These are phyloP conservation scores for Cerastis rubricosa DNA, from an alignment of 2,888 invertebrate species.

Conservation along the genomic window DNA sequence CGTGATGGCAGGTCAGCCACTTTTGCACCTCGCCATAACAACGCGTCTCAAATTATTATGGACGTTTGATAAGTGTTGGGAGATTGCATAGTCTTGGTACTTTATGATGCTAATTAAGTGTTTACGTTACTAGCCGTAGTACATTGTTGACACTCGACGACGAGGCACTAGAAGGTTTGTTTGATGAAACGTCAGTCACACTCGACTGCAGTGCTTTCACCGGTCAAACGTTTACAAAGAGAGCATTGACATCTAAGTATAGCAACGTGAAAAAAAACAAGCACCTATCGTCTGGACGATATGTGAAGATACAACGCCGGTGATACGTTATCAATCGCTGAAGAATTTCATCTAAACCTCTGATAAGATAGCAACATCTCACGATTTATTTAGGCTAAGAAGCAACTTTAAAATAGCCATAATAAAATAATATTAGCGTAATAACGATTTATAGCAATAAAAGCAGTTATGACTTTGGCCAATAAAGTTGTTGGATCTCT, in stretches of 20 bases:
- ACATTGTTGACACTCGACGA: constrained; percentile 78
- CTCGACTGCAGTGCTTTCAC: constrained; percentile 78
- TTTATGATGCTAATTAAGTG: constrained; percentile 90
- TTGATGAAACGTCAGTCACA: constrained; percentile 77
- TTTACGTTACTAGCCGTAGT: constrained; percentile 80
- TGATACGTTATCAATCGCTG: constrained; percentile 70
- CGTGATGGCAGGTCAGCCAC: constrained; percentile 92
- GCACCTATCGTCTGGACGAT: constrained; percentile 65
- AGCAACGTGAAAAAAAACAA: constrained; percentile 63
- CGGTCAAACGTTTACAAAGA: constrained; percentile 67
- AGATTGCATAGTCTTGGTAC: constrained; percentile 89
- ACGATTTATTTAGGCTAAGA: constrained; percentile 79
- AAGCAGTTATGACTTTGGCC: constrained; percentile 86
- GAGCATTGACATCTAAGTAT: constrained; percentile 73
- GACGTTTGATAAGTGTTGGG: constrained; percentile 90
- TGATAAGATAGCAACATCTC: constrained; percentile 80
- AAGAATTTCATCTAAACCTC: constrained; percentile 75
- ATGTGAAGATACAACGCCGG: constrained; percentile 66
- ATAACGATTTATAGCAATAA: constrained; percentile 88
- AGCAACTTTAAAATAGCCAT: constrained; percentile 80
- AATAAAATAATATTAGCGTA: constrained; percentile 88
- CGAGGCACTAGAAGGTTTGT: constrained; percentile 70
- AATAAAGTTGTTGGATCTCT: constrained; percentile 87
- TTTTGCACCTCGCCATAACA: constrained; percentile 91
- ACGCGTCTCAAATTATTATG: constrained; percentile 91